Evolutionary conservation across 2,888 invertebrate species (phyloP).

Genomic region (Pemphredon lugubris): DNA sequence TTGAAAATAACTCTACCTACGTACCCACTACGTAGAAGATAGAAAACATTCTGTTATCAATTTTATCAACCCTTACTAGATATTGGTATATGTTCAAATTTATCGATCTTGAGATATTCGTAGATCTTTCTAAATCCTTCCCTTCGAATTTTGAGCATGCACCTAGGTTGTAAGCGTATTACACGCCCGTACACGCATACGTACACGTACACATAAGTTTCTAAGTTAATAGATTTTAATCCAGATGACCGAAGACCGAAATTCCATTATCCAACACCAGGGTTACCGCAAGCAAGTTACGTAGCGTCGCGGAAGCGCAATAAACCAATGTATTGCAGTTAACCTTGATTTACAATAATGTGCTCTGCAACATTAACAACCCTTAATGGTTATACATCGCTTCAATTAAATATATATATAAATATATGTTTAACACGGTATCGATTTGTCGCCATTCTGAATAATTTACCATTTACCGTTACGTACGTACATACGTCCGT

Average conservation of each 20-base stretch:
- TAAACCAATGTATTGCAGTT: slow-evolving; percentile 70
- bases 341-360: slow-evolving; percentile 78
- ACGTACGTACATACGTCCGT: too few species aligned
- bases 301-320: slow-evolving; percentile 70
- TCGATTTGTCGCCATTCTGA: slow-evolving; percentile 62
- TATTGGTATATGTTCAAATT: too few species aligned
- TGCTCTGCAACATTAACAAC: slow-evolving; percentile 73
- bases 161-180: too few species aligned
- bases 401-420: slow-evolving; percentile 66
- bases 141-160: too few species aligned
- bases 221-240: slow-evolving; percentile 63
- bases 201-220: slow-evolving; percentile 22
- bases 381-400: slow-evolving; percentile 75
- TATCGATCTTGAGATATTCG: too few species aligned
- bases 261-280: slow-evolving; percentile 69
- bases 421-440: slow-evolving; percentile 54
- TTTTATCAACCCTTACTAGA: too few species aligned
- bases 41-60: too few species aligned
- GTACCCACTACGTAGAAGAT: too few species aligned
- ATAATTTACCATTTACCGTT: background rate
- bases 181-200: background rate
- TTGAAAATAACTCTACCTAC: too few species aligned
- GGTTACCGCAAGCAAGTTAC: slow-evolving; percentile 68
- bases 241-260: slow-evolving; percentile 57
- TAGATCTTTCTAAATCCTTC: too few species aligned